Evolutionary conservation across 2,113 vertebrate genomes (phyloP).

Genomic region (Protobothrops flavoviridis): DNA sequence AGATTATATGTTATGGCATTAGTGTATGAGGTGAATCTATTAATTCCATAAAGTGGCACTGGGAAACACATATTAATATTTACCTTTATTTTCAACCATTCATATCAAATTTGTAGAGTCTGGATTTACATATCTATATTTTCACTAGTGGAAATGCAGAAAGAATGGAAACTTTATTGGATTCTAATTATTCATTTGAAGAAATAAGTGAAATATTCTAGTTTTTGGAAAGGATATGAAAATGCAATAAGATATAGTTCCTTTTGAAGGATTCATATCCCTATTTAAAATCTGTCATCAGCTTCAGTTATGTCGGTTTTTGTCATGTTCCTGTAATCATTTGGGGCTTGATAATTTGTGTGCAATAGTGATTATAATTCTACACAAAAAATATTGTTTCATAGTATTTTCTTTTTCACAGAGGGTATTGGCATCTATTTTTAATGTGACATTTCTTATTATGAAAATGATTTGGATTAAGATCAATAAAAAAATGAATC

Average conservation of each 20-base stretch:
- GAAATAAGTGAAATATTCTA: background rate
- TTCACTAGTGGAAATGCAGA: background rate
- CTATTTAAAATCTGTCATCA: background rate
- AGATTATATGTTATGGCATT: background rate
- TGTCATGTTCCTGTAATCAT: background rate
- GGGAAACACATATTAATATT: background rate
- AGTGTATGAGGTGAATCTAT: background rate
- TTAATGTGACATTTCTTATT: background rate
- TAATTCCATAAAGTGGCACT: background rate
- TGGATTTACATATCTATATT: background rate
- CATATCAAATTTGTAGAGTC: background rate
- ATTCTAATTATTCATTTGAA: background rate
- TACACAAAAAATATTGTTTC: background rate
- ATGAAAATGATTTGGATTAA: background rate
- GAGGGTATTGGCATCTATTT: constrained; percentile 12
- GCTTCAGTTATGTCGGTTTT: background rate
- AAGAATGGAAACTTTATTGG: background rate
- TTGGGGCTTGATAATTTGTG: background rate
- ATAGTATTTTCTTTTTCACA: background rate
- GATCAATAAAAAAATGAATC: background rate
- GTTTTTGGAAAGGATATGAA: fast-evolving
- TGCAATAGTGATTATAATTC: background rate
- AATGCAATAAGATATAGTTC: background rate
- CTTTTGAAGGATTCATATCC: background rate
- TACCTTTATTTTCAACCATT: background rate